Conservation (phyloP, 2,797 vertebrate genomes). For the Cottoperca gobio region DNA sequence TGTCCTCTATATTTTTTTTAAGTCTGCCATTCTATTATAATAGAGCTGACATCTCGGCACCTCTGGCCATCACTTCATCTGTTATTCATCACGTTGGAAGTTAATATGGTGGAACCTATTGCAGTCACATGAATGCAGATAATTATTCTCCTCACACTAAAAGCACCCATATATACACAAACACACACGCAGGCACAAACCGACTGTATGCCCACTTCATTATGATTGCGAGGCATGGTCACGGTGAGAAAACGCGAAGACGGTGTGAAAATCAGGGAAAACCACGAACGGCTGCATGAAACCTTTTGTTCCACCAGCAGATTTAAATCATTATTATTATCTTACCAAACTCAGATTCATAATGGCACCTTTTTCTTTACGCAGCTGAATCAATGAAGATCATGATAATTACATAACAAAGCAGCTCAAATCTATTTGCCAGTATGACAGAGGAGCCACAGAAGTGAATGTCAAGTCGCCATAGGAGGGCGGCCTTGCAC, state of each 20-base stretch:
- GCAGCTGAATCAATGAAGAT: slow-evolving; percentile 1
- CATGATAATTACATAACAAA: background rate
- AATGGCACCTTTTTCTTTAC: background rate
- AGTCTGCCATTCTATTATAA: slow-evolving; percentile 3
- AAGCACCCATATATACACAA: background rate
- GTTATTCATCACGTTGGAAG: slow-evolving; percentile 45
- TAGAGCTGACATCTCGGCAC: slow-evolving; percentile 6
- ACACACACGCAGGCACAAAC: slow-evolving; percentile 12
- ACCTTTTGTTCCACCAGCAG: background rate
- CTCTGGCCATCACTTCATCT: slow-evolving; percentile 20
- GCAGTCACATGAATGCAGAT: slow-evolving; percentile 40
- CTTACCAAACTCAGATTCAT: background rate
- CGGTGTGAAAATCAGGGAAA: slow-evolving; percentile 1
- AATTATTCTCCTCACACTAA: slow-evolving; percentile 52
- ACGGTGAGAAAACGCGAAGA: background rate
- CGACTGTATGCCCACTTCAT: slow-evolving; percentile 1
- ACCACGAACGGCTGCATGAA: background rate
- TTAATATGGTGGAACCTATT: slow-evolving; percentile 43
- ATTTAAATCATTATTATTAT: background rate
- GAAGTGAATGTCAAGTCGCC: slow-evolving; percentile 41
- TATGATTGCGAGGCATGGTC: slow-evolving; percentile 21
- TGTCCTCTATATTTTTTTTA: background rate
- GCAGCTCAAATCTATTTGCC: slow-evolving; percentile 12
- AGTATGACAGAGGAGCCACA: slow-evolving; percentile 20
- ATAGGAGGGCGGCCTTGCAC: slow-evolving; percentile 29